Percentiles rank a stretch among this genome's conserved stretches.
Evolutionary conservation across 1,140 invertebrate species (phyloP).

Genomic region (Harlomillsia oculata): DNA sequence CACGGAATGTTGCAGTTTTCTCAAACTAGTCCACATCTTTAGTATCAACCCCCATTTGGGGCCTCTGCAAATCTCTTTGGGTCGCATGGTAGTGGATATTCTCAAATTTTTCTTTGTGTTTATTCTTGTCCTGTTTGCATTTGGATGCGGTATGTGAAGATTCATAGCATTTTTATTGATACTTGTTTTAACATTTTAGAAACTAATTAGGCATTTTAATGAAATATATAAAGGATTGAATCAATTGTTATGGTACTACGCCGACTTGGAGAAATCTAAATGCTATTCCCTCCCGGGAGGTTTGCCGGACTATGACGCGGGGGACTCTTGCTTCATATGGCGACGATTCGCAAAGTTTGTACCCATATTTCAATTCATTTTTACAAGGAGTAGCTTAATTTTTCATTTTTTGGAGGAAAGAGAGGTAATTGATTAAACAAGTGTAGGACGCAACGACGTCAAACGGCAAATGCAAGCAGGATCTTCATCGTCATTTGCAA

Average conservation of each 20-base stretch:
- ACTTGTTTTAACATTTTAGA: no score
- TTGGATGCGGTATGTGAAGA: slow-evolving; percentile 62
- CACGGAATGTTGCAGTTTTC: slow-evolving; percentile 49
- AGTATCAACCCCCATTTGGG: slow-evolving; percentile 89
- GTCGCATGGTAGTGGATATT: slow-evolving; percentile 85
- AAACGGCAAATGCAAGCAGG: no score
- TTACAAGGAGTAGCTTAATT: background rate
- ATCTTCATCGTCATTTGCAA: no score
- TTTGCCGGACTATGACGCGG: slow-evolving; percentile 58
- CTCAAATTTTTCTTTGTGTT: slow-evolving; percentile 91
- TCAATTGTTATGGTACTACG: slow-evolving; percentile 90
- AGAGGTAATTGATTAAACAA: no score
- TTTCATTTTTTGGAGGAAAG: no score
- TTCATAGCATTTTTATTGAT: no score
- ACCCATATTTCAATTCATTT: background rate
- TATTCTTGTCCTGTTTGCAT: slow-evolving; percentile 76
- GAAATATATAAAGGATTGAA: slow-evolving; percentile 58
- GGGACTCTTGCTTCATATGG: slow-evolving; percentile 74
- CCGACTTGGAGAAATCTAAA: slow-evolving; percentile 73
- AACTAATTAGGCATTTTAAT: background rate
- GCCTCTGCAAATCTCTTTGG: slow-evolving; percentile 76
- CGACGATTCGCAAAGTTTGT: slow-evolving; percentile 71
- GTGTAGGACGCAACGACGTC: no score
- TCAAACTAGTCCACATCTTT: slow-evolving; percentile 91
- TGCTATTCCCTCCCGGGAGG: slow-evolving; percentile 64